Evolutionary conservation across 2,113 vertebrate genomes (phyloP), one percentile per base, ranked within the genome.

Genomic region (Triplophysa tibetana): DNA sequence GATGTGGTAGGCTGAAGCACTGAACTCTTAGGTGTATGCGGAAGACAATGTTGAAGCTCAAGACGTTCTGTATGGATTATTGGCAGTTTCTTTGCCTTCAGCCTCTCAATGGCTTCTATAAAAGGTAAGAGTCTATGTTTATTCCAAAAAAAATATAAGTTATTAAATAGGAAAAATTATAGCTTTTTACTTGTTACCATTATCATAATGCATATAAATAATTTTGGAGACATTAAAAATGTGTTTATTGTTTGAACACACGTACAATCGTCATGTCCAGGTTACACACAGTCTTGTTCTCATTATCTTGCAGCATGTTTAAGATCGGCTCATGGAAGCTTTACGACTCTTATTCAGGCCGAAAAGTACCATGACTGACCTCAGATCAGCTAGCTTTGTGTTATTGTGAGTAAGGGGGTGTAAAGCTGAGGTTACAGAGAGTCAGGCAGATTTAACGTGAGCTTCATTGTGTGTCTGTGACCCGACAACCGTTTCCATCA

Each of bases 11-110:
- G 54, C 21, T 52, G 29, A 84, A 80, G 81, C 63, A 23, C 29
- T 75, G n/a, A 83, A 76, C 33, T 45, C 21, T 3, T 26, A 17
- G 13, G 21, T 80, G 17, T 8, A 14, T 67, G 4, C 48, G 78
- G 33, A 85, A 77, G 74, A 94, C 88, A 88, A 99, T 99, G 97
- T 90, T 98, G 91, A 99, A 96, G 92, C 89, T 99, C 75, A 99
- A 98, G 93, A 93, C 95, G 62, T 95, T 98, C 83, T 99, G 97
- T 92, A 91, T 97, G 96, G 97, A 98, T 95, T 98, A 97, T 88
- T 98, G 96, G 96, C 95, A 97, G 89, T 95, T 98, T 85, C 92
- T 98, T 70, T 99, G 97, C 90, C 93, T 98, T 10, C 96, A 98
- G 91, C 96, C 96, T 50, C 93, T 97, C 75, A 92, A 95, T 2